Evolutionary conservation across 23 tunicate genomes (phyloP).

Genomic region (Styela clava): DNA sequence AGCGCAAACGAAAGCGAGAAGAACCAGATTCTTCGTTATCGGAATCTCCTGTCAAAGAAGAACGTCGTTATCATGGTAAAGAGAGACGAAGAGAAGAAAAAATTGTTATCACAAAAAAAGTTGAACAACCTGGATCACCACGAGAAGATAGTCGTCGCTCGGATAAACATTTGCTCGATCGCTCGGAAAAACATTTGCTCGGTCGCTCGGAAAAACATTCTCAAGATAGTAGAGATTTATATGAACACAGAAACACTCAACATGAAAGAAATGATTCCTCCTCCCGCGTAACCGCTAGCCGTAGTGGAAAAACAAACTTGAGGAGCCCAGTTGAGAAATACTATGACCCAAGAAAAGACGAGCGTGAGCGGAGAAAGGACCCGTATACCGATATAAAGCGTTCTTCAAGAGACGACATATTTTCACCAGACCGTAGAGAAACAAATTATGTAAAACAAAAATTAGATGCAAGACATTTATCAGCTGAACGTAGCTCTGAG

Average conservation of each 20-base stretch:
- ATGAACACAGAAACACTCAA: not conserved
- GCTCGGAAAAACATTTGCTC: no score
- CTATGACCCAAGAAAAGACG: not conserved
- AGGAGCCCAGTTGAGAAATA: not conserved
- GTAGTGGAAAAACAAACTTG: not conserved
- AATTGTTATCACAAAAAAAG: not conserved
- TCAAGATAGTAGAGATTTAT: not conserved
- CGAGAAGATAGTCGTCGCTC: not conserved
- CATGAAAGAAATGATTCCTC: not conserved
- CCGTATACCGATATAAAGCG: not conserved
- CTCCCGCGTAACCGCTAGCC: not conserved
- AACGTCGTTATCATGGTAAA: not conserved
- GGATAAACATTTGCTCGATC: not conserved
- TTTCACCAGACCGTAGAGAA: slow-evolving; percentile 11
- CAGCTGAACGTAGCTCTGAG: slow-evolving; percentile 6
- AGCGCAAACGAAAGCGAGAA: slow-evolving; percentile 14
- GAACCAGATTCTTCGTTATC: not conserved
- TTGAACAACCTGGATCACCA: not conserved
- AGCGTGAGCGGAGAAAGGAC: not conserved
- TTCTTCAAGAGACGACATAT: slow-evolving; percentile 1
- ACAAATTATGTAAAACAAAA: not conserved
- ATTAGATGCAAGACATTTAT: not conserved
- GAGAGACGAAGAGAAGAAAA: not conserved
- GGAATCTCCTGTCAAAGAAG: slow-evolving; percentile 1
- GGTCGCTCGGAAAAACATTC: not conserved